phyloP scores from a whole-genome alignment of 1,140 invertebrate species.

The Anastrepha obliqua region DNA sequence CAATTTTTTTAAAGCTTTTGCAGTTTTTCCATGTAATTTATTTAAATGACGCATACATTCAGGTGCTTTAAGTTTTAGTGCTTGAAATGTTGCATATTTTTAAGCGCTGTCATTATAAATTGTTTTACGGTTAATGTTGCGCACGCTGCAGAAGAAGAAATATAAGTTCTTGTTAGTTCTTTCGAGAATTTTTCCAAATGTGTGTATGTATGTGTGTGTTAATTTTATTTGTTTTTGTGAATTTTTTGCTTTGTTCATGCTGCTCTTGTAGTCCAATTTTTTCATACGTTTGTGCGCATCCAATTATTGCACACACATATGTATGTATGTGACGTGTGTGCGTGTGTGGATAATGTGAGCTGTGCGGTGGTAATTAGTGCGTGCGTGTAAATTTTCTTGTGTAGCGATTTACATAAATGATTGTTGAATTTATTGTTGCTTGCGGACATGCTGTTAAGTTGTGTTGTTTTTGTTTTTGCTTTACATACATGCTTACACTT shows the following conservation, averaged over 20 bases:
- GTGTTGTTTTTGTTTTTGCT: not conserved
- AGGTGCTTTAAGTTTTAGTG: not conserved
- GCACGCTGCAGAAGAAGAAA: constrained; percentile 13
- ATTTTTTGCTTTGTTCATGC: not conserved
- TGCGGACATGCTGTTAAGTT: not conserved
- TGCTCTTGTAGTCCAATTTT: not conserved
- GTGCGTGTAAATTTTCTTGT: constrained; percentile 23
- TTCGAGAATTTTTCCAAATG: not conserved
- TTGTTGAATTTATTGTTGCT: not conserved
- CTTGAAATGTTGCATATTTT: constrained; percentile 14
- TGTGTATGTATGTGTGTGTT: not conserved
- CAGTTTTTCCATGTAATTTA: not conserved
- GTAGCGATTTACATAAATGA: constrained; percentile 21
- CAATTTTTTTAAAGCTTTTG: not conserved
- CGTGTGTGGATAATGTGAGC: not conserved
- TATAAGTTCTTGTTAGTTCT: not conserved
- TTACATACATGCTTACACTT: not conserved
- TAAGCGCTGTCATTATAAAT: not conserved
- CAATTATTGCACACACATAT: not conserved
- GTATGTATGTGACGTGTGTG: not conserved
- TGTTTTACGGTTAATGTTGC: not conserved
- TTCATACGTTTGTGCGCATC: constrained; percentile 26
- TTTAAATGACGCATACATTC: not conserved
- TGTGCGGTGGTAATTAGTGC: constrained; percentile 40
- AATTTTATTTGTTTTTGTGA: no score